Base-by-base conservation (phyloP, 2,797 vertebrate species). In the Tympanoctomys barrerae region DNA sequence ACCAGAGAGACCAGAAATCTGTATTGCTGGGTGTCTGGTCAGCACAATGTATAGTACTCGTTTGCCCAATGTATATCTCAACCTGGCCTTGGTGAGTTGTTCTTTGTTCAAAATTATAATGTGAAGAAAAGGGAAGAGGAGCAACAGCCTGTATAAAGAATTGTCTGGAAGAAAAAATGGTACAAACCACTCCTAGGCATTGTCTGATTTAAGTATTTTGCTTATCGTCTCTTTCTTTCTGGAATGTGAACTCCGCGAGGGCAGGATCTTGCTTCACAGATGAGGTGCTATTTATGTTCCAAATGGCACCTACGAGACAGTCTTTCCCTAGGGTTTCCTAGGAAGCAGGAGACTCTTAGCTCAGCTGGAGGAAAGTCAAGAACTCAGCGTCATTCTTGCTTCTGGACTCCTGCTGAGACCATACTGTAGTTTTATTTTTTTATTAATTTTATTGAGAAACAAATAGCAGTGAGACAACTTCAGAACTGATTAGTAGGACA, bases 261-360 rank as follows among this genome's bases (percentile, higher is more conserved):
- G 31, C 31, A 91, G 62, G 26, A 54, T 21, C 12, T 83, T 87
- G n/a, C 49, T 36, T 81, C 8, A 64, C 19, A 36, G 22, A 11
- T 52, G 33, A 96, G 68, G 24, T 70, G n/a, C 18, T 22, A 9
- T 87, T 80, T 61, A 8, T n/a, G 31, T 80, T 54, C 42, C 18
- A 77, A 70, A 26, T 42, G 31, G 46, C 7, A 66, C 9, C 6
- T n/a, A 42, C 28, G 31, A 87, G 21, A 70, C n/a, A 28, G n/a
- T 22, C 46, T 39, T 62, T 73, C 52, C 26, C 31, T 49, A 46
- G 14, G 0, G n/a, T 71, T 83, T 39, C 31, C 24, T 73, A 61
- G 19, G 31, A 91, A 49, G 85, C 31, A 70, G 42, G 94, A 68
- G 54, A 86, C 83, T 64, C 70, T 85, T 78, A 80, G 89, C 9